phyloP scores from a whole-genome alignment of 2,113 vertebrate genomes.

The Ia io region DNA sequence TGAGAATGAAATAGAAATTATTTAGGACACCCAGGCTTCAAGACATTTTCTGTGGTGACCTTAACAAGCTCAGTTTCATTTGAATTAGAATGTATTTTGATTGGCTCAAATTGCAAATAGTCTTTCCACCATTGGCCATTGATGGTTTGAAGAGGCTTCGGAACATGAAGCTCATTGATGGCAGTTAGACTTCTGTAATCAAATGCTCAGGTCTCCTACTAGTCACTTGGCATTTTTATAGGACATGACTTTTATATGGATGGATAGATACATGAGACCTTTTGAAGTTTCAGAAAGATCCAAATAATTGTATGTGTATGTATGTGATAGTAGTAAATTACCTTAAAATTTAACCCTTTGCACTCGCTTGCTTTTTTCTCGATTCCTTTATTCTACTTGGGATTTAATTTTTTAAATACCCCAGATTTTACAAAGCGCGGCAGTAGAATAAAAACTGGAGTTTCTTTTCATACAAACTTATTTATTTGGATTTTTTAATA shows the following conservation, averaged over 20 bases:
- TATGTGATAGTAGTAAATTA: neutral
- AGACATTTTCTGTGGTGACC: neutral
- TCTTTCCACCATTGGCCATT: neutral
- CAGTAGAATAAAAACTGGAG: too few relatives aligned
- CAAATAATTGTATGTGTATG: neutral
- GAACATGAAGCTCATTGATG: neutral
- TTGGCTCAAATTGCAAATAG: neutral
- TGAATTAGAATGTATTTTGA: conserved; percentile 35
- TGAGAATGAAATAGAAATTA: conserved; percentile 24
- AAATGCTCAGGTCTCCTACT: neutral
- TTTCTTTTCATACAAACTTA: too few relatives aligned
- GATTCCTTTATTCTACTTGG: too few relatives aligned
- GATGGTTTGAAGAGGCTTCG: neutral
- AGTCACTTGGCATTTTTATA: neutral
- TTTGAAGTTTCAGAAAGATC: conserved; percentile 2
- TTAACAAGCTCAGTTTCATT: conserved; percentile 9
- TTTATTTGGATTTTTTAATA: too few relatives aligned
- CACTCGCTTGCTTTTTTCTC: too few relatives aligned
- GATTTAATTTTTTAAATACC: too few relatives aligned
- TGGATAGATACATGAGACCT: neutral
- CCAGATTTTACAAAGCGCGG: too few relatives aligned
- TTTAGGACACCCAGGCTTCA: neutral
- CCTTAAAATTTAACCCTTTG: conserved; percentile 28
- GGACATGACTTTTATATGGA: neutral
- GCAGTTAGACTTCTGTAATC: neutral